Evolutionary conservation across 2,888 invertebrate genomes (phyloP).

Genomic region (Pseudeuparius sepicola): DNA sequence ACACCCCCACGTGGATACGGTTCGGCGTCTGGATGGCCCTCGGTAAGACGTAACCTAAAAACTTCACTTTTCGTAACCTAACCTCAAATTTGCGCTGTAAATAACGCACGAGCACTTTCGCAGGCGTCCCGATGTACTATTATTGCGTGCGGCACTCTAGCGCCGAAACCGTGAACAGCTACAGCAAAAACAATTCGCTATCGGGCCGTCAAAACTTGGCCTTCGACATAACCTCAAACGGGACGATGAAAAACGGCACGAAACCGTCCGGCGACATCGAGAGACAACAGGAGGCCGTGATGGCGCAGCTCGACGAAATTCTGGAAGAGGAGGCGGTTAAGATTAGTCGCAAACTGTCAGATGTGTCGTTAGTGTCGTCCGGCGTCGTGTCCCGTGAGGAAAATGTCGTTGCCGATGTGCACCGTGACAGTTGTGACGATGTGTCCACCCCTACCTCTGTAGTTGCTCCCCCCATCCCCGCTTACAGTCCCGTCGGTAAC

Average conservation of each 20-base stretch:
- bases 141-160: constrained; percentile 21
- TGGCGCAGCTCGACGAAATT: constrained; percentile 26
- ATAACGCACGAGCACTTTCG: constrained; percentile 29
- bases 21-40: constrained; percentile 70
- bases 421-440: constrained; percentile 49
- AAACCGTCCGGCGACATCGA: constrained; percentile 20
- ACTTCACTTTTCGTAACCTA: neutral
- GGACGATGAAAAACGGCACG: constrained; percentile 18
- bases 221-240: constrained; percentile 17
- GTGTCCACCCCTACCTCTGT: constrained; percentile 24
- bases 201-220: constrained; percentile 20
- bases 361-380: constrained; percentile 25
- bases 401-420: constrained; percentile 48
- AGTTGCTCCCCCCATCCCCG: constrained; percentile 7
- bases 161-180: constrained; percentile 11
- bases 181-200: constrained; percentile 13
- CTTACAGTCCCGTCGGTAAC: constrained; percentile 8
- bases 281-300: constrained; percentile 21
- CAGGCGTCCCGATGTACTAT: constrained; percentile 36
- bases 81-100: constrained; percentile 32
- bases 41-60: constrained; percentile 46
- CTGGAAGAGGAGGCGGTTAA: constrained; percentile 21
- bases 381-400: constrained; percentile 34
- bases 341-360: constrained; percentile 26
- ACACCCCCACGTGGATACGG: constrained; percentile 71